Evolutionary conservation across 92 coral and sea anemone species (phyloP).

Genomic region (Nematostella vectensis): DNA sequence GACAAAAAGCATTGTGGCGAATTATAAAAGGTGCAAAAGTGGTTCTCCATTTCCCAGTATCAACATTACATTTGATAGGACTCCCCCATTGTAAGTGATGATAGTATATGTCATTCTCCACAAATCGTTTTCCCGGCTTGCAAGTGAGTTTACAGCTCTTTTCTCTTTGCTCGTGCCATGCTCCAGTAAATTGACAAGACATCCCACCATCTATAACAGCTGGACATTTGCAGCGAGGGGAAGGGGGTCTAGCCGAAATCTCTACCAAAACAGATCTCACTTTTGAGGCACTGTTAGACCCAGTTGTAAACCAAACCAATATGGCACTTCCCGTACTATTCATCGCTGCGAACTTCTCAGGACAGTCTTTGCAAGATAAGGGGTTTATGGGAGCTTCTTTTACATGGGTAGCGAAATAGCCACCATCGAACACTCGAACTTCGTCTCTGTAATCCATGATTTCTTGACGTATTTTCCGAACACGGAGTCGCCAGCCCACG

Average conservation of each 20-base stretch:
- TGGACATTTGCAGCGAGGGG: slow-evolving; percentile 2
- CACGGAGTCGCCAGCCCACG: not conserved
- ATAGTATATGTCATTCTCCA: not conserved
- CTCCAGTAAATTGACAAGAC: not conserved
- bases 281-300: not conserved
- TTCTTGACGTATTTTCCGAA: not conserved
- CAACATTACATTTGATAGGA: slow-evolving; percentile 3
- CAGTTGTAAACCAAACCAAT: not conserved
- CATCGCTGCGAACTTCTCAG: not conserved
- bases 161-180: not conserved
- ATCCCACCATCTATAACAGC: not conserved
- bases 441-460: not conserved
- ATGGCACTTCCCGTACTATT: not conserved
- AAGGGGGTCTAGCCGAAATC: slow-evolving; percentile 1
- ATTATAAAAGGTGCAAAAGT: no score
- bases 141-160: not conserved
- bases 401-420: not conserved
- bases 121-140: not conserved
- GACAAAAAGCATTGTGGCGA: not conserved
- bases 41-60: not conserved
- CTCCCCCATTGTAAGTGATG: no score
- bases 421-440: slow-evolving; percentile 1
- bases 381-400: not conserved
- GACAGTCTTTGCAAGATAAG: not conserved
- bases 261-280: not conserved